Percentiles rank a stretch among this genome's conserved stretches.
These are phyloP conservation scores for Daboia siamensis DNA, from an alignment of 2,113 vertebrate genomes.

Conservation along the genomic window DNA sequence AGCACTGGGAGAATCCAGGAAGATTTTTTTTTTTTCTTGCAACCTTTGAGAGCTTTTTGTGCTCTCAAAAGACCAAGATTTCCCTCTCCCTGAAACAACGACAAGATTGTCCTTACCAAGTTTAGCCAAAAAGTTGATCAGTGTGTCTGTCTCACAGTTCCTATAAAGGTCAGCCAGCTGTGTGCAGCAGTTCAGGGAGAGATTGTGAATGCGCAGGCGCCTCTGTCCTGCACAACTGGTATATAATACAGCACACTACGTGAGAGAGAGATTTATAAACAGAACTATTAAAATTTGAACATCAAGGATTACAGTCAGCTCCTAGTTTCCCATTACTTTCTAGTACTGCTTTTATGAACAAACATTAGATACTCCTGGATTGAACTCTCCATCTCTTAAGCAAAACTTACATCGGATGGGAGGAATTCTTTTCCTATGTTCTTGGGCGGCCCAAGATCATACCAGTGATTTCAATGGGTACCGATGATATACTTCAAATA, in stretches of 20 bases:
- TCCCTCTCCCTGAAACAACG: not conserved
- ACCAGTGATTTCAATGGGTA: not conserved
- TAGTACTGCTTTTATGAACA: not conserved
- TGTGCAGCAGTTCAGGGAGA: constrained; percentile 93
- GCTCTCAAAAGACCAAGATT: not conserved
- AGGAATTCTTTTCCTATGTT: not conserved
- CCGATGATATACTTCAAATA: not conserved
- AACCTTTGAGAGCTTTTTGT: not conserved
- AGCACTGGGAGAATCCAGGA: not conserved
- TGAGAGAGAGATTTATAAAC: constrained; percentile 9
- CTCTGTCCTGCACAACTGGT: constrained; percentile 92
- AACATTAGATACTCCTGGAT: not conserved
- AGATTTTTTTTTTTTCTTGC: not conserved
- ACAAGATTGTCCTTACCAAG: constrained; percentile 72
- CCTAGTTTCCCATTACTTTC: not conserved
- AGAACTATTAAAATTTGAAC: not conserved
- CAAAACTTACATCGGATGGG: not conserved
- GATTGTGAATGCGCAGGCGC: constrained; percentile 92
- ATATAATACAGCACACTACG: constrained; percentile 92
- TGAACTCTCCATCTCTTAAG: not conserved
- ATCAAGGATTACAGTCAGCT: not conserved
- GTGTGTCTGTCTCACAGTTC: constrained; percentile 97
- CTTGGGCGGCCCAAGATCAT: not conserved
- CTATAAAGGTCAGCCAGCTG: constrained; percentile 96
- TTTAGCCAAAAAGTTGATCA: constrained; percentile 98